Conservation (phyloP, 2,113 vertebrate genomes). For the human (Homo sapiens) region GRCh38 chr17:70642501-70643000, state of each 20-base stretch:
- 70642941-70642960: background rate
- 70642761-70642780: background rate
- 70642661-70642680: rapidly evolving
- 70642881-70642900: background rate
- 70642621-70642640: background rate
- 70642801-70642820: rapidly evolving
- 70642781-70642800: background rate
- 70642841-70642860: background rate
- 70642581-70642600: background rate
- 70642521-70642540: background rate
- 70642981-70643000: background rate
- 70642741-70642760: background rate
- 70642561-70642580: background rate
- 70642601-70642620: background rate
- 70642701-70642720: background rate
- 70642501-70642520: background rate
- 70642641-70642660: background rate
- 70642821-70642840: rapidly evolving
- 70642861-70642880: background rate
- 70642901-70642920: background rate
- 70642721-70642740: background rate
- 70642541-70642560: background rate
- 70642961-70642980: background rate
- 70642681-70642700: rapidly evolving
- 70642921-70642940: background rate